Evolutionary conservation across 2,797 vertebrate genomes (phyloP).

Genomic region (Acanthurus leucopareius): DNA sequence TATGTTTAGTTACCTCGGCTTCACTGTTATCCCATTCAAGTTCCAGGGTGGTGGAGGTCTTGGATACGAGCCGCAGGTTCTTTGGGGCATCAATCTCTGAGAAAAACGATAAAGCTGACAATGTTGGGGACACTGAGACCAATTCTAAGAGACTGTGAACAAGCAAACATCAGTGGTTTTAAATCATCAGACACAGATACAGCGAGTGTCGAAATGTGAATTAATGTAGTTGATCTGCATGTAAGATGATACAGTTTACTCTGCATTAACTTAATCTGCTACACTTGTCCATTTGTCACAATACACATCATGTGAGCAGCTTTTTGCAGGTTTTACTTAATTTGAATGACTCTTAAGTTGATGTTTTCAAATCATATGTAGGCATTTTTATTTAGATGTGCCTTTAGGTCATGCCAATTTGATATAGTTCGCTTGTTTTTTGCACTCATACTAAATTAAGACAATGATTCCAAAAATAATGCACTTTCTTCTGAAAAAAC

Average conservation of each 20-base stretch:
- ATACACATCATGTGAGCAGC: neutral
- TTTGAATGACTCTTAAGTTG: neutral
- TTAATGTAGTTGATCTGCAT: neutral
- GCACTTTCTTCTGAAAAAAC: constrained; percentile 19
- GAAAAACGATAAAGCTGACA: constrained; percentile 85
- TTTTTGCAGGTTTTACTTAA: constrained; percentile 5
- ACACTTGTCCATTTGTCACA: neutral
- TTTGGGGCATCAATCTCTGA: constrained; percentile 98
- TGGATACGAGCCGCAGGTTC: constrained; percentile 91
- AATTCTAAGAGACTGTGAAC: constrained; percentile 72
- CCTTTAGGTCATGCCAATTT: neutral
- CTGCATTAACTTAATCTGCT: neutral
- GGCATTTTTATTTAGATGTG: constrained; percentile 9
- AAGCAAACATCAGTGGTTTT: constrained; percentile 59
- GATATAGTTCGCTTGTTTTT: constrained; percentile 4
- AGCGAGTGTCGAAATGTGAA: too few relatives aligned
- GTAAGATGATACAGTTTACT: neutral
- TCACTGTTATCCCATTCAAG: constrained; percentile 98
- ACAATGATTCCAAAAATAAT: constrained; percentile 22
- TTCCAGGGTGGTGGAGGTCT: constrained; percentile 90
- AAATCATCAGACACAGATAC: constrained; percentile 8
- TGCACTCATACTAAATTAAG: constrained; percentile 19
- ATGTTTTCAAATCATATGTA: neutral
- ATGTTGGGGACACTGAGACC: constrained; percentile 83
- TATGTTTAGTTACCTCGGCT: constrained; percentile 85